Base-by-base conservation (phyloP, 1,140 invertebrate species). In the Brachionus asplanchnoidis region DNA sequence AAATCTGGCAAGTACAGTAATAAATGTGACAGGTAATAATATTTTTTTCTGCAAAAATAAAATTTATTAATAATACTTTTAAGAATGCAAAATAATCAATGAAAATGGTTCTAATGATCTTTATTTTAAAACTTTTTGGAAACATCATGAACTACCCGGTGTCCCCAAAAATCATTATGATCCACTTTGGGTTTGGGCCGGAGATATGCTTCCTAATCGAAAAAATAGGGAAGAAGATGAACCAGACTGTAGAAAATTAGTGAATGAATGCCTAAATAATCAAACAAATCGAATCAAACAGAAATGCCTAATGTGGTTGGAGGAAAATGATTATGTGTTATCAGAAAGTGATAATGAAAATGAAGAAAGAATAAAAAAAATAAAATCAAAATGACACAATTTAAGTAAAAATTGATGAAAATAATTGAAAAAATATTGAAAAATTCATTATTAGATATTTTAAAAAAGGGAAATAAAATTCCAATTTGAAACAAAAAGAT, bases 71-170 rank as follows among this genome's bases (percentile, higher is more conserved):
- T 14, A 73, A 73, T 40, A 40, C 36, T 73, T 36, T 36, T 73
- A 73, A 73, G 32, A 73, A 36, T 42, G 26, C n/a, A 17, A 40
- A 32, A 40, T 73, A 28, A 32, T 14, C 7, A 66, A 28, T 12
- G 12, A 32, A 7, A 40, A 73, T 40, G 14, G 32, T 36, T 17
- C 26, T 12, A 36, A 36, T 12, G 66, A 70, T 28, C 66, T 70
- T 70, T 70, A 36, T 73, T 73, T 73, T 28, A 73, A 73, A 40
- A 73, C 68, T 12, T 73, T 42, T 73, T 73, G 68, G 68, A 32
- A n/a, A 17, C 68, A 12, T 73, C 32, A 73, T 73, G 28, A 73
- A n/a, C n/a, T 73, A n/a, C 9, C 9, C 8, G 68, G 68, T 40
- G 68, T 73, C n/a, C 68, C 68, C n/a, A 73, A 17, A 42, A 17